phyloP scores from a whole-genome alignment of 2,888 invertebrate species.

The Mythimna vitellina region DNA sequence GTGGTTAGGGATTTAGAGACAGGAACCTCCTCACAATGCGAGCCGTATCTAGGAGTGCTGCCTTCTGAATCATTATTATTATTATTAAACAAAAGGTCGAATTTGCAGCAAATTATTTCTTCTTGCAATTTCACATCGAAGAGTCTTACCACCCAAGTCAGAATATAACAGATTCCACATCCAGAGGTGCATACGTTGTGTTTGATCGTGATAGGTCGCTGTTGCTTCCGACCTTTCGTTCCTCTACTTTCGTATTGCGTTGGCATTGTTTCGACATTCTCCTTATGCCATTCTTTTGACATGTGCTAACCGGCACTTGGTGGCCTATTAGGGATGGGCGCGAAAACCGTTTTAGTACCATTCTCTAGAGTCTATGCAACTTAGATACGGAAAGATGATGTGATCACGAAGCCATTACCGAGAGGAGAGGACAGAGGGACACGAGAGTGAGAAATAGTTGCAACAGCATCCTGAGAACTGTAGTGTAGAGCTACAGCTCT shows the following conservation, averaged over 20 bases:
- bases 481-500: no score
- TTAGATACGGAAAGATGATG: no score
- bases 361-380: no score
- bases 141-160: slow-evolving; percentile 43
- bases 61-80: no score
- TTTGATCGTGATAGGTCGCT: slow-evolving; percentile 60
- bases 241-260: slow-evolving; percentile 57
- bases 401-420: no score
- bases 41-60: no score
- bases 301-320: slow-evolving; percentile 10
- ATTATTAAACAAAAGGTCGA: background rate
- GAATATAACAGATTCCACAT: slow-evolving; percentile 37
- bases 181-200: slow-evolving; percentile 40
- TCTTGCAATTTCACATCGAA: slow-evolving; percentile 24
- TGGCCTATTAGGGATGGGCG: background rate
- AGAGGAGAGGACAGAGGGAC: no score
- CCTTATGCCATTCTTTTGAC: slow-evolving; percentile 37
- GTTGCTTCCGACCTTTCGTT: slow-evolving; percentile 59
- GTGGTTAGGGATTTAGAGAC: no score
- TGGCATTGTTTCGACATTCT: slow-evolving; percentile 49
- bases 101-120: background rate
- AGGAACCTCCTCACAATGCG: no score
- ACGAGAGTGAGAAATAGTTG: no score
- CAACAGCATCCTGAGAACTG: no score
- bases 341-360: background rate